These are phyloP conservation scores for Autographa pulchrina DNA, from an alignment of 2,888 invertebrate genomes.

Conservation along the genomic window DNA sequence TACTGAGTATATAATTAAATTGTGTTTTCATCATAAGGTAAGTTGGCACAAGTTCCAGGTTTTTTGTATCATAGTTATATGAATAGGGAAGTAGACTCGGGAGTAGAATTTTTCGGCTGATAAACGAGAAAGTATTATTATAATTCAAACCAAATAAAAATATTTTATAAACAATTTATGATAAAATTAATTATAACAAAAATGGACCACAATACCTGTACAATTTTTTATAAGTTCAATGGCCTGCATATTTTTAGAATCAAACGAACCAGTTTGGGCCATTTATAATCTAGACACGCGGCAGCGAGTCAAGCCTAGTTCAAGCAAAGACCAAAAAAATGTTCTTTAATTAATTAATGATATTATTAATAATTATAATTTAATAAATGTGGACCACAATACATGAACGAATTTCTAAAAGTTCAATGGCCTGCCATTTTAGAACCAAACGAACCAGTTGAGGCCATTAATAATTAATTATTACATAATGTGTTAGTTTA, in stretches of 20 bases:
- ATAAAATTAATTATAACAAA: not conserved
- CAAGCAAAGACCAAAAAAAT: no score
- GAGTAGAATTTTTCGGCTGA: not conserved
- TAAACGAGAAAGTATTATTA: not conserved
- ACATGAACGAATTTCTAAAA: no score
- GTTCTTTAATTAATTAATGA: no score
- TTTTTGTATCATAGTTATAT: slow-evolving; percentile 36
- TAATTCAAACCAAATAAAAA: no score
- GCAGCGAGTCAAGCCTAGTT: no score
- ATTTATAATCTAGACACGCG: no score
- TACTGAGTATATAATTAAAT: not conserved
- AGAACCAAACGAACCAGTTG: no score
- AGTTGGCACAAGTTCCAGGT: slow-evolving; percentile 57
- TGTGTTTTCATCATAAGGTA: slow-evolving; percentile 56
- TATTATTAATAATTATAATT: no score
- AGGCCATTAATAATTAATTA: no score
- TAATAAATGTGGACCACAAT: not conserved
- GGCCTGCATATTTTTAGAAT: not conserved
- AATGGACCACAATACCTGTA: not conserved
- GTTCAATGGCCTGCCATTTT: no score
- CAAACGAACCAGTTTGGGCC: no score
- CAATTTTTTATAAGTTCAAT: not conserved
- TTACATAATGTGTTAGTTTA: no score
- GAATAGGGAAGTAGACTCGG: slow-evolving; percentile 8
- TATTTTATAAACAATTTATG: not conserved